A percentile compares a stretch with the other conserved stretches of the same genome.
Evolutionary conservation across 2,797 vertebrate genomes (phyloP).

Genomic region (Chloroceryle amazona): DNA sequence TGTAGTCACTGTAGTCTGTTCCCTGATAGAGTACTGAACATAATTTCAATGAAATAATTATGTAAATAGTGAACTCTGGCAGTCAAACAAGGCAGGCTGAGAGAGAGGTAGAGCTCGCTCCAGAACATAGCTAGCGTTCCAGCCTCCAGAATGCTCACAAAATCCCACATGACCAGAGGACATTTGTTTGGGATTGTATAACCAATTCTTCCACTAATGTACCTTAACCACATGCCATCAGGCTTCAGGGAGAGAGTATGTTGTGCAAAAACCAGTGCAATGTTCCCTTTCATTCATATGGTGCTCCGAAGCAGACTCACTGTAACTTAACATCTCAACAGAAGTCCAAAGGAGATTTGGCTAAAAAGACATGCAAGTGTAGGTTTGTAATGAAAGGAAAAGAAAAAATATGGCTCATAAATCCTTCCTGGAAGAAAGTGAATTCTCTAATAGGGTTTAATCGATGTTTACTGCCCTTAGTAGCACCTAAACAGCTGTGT

Average conservation of each 20-base stretch:
- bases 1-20: background rate
- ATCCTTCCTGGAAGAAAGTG: background rate
- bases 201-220: background rate
- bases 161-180: background rate
- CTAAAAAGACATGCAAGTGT: background rate
- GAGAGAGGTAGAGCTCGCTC: background rate
- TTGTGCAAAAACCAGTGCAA: background rate
- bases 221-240: background rate
- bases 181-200: background rate
- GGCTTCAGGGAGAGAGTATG: background rate
- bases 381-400: background rate
- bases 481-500: background rate
- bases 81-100: background rate
- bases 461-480: background rate
- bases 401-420: background rate
- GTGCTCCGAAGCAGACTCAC: background rate
- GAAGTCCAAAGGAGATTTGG: conserved; percentile 1
- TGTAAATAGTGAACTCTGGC: background rate
- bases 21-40: background rate
- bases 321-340: background rate
- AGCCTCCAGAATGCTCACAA: background rate
- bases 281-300: background rate
- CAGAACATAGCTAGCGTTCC: background rate
- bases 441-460: background rate
- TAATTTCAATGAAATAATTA: background rate